Conservation (phyloP, 2,113 vertebrate genomes). For the Rhombomys opimus region DNA sequence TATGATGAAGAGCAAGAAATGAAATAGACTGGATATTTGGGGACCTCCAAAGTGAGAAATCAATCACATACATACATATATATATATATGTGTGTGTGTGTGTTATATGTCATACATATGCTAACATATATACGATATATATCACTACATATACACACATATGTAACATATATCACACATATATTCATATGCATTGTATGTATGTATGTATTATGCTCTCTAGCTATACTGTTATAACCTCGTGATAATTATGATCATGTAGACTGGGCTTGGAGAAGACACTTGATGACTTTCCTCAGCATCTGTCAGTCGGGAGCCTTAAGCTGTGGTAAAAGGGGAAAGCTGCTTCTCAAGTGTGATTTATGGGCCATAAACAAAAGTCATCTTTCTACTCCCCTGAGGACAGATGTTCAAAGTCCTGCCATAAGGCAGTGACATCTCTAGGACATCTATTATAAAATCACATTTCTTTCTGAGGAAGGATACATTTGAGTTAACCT, state of each 20-base stretch:
- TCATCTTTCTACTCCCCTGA: background rate
- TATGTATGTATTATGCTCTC: background rate
- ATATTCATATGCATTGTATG: background rate
- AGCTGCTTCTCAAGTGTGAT: background rate
- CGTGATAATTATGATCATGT: background rate
- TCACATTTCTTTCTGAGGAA: conserved; percentile 20
- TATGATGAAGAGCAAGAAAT: background rate
- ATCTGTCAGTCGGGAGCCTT: background rate
- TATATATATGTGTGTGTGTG: background rate
- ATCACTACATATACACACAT: background rate
- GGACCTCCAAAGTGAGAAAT: background rate
- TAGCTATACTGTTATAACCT: background rate
- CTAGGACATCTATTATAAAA: conserved; percentile 31
- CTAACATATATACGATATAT: background rate
- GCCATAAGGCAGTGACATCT: conserved; percentile 21
- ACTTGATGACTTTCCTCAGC: background rate
- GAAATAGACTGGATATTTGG: background rate
- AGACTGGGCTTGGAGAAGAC: background rate
- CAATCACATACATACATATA: background rate
- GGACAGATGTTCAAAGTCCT: conserved; percentile 19
- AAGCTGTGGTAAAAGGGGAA: conserved; percentile 8
- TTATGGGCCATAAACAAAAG: conserved; percentile 20
- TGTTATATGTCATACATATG: background rate
- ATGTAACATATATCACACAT: background rate
- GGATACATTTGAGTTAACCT: conserved; percentile 42